Conservation (phyloP, 2,113 vertebrate species). For the Columba livia region DNA sequence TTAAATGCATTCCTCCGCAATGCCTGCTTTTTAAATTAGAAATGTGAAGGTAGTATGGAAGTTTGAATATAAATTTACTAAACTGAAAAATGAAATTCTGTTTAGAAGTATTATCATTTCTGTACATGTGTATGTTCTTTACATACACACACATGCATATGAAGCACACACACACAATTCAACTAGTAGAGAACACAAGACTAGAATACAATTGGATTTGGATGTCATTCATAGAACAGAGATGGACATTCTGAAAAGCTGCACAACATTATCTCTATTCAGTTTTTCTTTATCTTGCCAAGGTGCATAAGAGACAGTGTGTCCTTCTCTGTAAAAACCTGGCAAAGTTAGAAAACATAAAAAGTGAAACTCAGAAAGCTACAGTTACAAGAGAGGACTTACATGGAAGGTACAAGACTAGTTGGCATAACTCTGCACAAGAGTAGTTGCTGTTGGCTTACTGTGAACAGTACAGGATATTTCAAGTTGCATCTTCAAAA, state of each 20-base stretch:
- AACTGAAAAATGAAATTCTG: not conserved
- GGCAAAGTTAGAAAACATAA: not conserved
- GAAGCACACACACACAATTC: not conserved
- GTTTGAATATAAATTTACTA: not conserved
- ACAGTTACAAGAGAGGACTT: not conserved
- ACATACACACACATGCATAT: accelerated
- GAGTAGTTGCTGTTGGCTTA: not conserved
- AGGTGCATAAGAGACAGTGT: not conserved
- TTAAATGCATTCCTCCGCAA: not conserved
- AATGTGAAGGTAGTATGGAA: not conserved
- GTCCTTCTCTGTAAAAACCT: not conserved
- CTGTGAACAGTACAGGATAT: not conserved
- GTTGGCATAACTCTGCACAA: not conserved
- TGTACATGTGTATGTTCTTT: not conserved
- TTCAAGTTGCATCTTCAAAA: not conserved
- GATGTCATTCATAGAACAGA: not conserved
- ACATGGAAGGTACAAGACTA: not conserved
- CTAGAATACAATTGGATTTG: not conserved
- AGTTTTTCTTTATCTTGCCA: not conserved
- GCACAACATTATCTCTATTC: not conserved
- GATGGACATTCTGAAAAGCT: not conserved
- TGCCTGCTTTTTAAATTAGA: not conserved
- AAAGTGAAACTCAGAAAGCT: not conserved
- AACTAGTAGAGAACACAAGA: not conserved
- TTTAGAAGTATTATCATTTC: not conserved